Evolutionary conservation across 2,888 invertebrate species (phyloP).

Genomic region (Phania funesta): DNA sequence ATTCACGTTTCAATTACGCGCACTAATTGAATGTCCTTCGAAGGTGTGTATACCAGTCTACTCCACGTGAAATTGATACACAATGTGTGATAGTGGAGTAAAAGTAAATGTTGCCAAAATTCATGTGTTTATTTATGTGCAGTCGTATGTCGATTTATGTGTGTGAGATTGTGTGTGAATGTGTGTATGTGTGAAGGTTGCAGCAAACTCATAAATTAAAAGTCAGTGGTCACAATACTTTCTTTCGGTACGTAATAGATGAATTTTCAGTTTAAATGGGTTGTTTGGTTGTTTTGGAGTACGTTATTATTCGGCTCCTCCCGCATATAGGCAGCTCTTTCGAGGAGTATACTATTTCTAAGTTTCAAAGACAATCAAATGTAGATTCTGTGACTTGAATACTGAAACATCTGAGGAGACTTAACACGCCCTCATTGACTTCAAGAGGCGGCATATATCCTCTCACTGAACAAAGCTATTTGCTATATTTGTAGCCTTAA

Average conservation of each 20-base stretch:
- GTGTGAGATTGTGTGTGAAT: background rate
- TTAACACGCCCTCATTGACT: no score
- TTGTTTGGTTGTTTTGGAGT: background rate
- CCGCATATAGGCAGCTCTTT: no score
- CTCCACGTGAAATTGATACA: slow-evolving; percentile 51
- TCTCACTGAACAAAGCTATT: no score
- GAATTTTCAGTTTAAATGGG: background rate
- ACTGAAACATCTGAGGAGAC: no score
- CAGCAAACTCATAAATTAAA: slow-evolving; percentile 53
- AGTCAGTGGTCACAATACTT: slow-evolving; percentile 43
- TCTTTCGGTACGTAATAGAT: slow-evolving; percentile 20
- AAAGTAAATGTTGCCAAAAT: slow-evolving; percentile 27
- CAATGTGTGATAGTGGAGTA: slow-evolving; percentile 54
- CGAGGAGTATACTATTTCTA: no score
- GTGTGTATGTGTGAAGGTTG: slow-evolving; percentile 17
- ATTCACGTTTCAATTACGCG: slow-evolving; percentile 60
- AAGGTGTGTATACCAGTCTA: slow-evolving; percentile 37
- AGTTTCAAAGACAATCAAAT: no score
- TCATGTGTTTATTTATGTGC: background rate
- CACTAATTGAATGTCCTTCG: slow-evolving; percentile 62
- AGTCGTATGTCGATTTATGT: background rate
- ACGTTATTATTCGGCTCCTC: slow-evolving; percentile 9
- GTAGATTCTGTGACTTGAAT: no score
- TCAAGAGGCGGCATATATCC: no score
- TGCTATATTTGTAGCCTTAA: no score